Evolutionary conservation across 2,888 invertebrate genomes (phyloP).

Genomic region (Drosophila atroscutellata): DNA sequence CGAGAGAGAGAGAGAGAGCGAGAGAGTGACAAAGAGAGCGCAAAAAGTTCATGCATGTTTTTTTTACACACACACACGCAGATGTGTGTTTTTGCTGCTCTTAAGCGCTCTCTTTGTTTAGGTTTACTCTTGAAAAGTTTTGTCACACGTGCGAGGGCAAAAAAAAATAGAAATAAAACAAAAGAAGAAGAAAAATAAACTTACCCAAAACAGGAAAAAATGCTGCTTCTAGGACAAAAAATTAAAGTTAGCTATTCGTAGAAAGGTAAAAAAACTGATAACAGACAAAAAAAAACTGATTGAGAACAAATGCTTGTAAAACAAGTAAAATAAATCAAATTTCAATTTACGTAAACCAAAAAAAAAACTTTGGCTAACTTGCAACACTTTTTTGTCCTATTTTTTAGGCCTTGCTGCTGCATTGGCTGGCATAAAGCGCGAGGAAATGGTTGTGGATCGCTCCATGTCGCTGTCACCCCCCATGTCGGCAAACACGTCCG

Average conservation of each 20-base stretch:
- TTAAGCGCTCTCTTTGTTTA: slow-evolving; percentile 31
- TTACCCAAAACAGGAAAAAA: background rate
- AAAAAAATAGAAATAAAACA: background rate
- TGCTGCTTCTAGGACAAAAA: background rate
- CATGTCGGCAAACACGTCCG: slow-evolving; percentile 82
- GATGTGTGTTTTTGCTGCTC: slow-evolving; percentile 26
- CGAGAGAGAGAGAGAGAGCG: slow-evolving; percentile 17
- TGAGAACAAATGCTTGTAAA: background rate
- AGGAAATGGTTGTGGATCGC: slow-evolving; percentile 81
- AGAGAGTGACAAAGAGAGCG: slow-evolving; percentile 11
- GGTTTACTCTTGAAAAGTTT: slow-evolving; percentile 2
- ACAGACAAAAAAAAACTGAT: background rate
- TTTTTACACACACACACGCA: slow-evolving; percentile 11
- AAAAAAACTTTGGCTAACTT: slow-evolving; percentile 41
- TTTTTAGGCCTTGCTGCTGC: slow-evolving; percentile 84
- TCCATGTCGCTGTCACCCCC: slow-evolving; percentile 83
- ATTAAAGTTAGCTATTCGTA: background rate
- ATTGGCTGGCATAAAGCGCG: slow-evolving; percentile 84
- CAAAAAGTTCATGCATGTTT: slow-evolving; percentile 19
- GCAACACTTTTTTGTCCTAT: slow-evolving; percentile 11
- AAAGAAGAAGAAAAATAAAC: background rate
- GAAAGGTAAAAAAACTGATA: too few relatives aligned
- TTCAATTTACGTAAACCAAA: too few relatives aligned
- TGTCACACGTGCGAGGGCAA: slow-evolving; percentile 48
- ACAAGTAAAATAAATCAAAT: background rate